phyloP scores from a whole-genome alignment of 1,140 invertebrate genomes.

The Tetramorium simillimum region DNA sequence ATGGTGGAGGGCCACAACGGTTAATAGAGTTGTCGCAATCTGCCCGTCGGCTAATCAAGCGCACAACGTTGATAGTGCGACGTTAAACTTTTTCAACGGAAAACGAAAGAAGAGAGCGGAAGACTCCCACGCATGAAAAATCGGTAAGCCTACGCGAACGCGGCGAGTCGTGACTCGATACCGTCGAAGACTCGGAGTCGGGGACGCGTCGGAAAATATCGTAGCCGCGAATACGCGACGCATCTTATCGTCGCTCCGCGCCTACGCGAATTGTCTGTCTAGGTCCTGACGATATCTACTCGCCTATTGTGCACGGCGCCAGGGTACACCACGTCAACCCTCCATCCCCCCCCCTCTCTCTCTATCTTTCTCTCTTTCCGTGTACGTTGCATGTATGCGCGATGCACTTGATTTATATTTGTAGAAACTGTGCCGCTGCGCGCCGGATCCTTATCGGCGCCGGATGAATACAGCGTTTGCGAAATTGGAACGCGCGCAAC shows the following conservation, averaged over 20 bases:
- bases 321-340: conserved; percentile 3
- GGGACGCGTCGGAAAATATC: conserved; percentile 5
- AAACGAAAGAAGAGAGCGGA: background rate
- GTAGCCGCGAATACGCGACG: background rate
- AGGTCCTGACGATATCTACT: conserved; percentile 33
- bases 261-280: conserved; percentile 51
- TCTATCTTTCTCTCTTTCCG: background rate
- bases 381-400: background rate
- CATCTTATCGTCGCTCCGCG: conserved; percentile 32
- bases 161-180: background rate
- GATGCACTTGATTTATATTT: conserved; percentile 51
- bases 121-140: background rate
- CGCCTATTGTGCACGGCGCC: conserved; percentile 28
- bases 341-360: background rate
- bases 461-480: conserved; percentile 48
- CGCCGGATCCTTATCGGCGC: conserved; percentile 43
- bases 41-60: background rate
- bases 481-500: conserved; percentile 57
- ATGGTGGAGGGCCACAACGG: background rate
- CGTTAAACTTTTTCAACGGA: background rate
- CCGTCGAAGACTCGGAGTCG: background rate
- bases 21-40: background rate
- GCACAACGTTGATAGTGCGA: background rate
- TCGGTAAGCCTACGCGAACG: background rate
- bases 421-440: conserved; percentile 39